phyloP scores from a whole-genome alignment of 2,797 vertebrate genomes.

The Enteromius argenteus region DNA sequence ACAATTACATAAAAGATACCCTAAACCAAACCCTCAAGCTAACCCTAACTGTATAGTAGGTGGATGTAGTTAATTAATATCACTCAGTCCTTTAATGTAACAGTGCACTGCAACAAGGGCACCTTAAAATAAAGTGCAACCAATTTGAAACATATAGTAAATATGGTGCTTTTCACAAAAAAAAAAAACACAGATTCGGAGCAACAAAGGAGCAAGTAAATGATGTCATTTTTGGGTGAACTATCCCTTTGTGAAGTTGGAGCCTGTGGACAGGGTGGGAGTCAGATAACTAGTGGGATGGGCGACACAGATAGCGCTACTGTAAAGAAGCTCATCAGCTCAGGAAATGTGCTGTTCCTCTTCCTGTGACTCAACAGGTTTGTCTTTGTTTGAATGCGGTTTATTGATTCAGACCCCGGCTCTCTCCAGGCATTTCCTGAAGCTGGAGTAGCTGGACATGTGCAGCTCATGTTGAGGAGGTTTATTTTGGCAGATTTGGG shows the following conservation, averaged over 20 bases:
- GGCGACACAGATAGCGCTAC: constrained; percentile 11
- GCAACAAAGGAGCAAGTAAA: neutral
- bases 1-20: too few relatives aligned
- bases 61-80: too few relatives aligned
- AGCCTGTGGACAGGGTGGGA: neutral
- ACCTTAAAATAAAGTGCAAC: too few relatives aligned
- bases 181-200: neutral
- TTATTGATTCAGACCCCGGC: constrained; percentile 77
- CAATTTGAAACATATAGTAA: neutral
- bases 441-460: constrained; percentile 76
- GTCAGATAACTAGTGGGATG: neutral
- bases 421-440: constrained; percentile 82
- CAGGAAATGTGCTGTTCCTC: constrained; percentile 53
- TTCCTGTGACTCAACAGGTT: constrained; percentile 67
- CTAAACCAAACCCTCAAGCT: too few relatives aligned
- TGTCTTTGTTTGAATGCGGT: constrained; percentile 66
- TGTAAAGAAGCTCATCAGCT: constrained; percentile 49
- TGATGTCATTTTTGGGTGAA: neutral
- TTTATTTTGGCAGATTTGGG: constrained; percentile 80
- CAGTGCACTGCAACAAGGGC: too few relatives aligned
- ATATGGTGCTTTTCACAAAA: neutral
- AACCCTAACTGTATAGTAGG: too few relatives aligned
- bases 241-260: neutral
- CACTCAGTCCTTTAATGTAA: too few relatives aligned
- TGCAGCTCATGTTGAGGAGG: constrained; percentile 74